Conservation (phyloP, 2,113 vertebrate genomes). For the Poeciliopsis occidentalis region DNA sequence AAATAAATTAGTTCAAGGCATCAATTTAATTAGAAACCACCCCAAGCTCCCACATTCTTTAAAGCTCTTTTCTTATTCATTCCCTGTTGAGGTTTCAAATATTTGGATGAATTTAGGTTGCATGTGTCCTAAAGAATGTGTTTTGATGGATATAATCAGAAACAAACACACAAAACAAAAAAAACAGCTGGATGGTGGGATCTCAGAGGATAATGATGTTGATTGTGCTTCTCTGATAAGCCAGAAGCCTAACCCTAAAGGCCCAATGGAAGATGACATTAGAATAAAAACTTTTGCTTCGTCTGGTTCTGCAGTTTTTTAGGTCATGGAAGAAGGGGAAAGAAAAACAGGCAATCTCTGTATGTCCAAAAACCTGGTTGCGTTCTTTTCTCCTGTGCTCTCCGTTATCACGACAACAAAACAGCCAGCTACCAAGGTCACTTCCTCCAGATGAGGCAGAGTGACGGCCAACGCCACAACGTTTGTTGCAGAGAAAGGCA, state of each 20-base stretch:
- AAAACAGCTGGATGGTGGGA: conserved; percentile 40
- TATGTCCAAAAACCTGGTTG: conserved; percentile 8
- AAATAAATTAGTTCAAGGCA: conserved; percentile 47
- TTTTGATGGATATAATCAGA: conserved; percentile 37
- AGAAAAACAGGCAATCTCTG: not conserved
- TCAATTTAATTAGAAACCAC: conserved; percentile 63
- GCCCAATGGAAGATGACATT: conserved; percentile 33
- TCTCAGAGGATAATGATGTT: conserved; percentile 19
- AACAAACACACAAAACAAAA: conserved; percentile 53
- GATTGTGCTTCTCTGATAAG: conserved; percentile 37
- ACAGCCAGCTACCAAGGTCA: conserved; percentile 69
- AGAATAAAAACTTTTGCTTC: conserved; percentile 6
- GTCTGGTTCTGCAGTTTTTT: not conserved
- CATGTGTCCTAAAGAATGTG: conserved; percentile 28
- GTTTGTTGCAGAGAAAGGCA: conserved; percentile 10
- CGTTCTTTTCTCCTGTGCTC: conserved; percentile 35
- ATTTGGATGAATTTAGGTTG: no score
- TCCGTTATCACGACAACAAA: conserved; percentile 78
- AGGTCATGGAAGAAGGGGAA: not conserved
- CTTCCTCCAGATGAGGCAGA: conserved; percentile 54
- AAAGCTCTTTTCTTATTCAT: conserved; percentile 50
- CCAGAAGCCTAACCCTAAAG: not conserved
- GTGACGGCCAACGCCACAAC: conserved; percentile 15
- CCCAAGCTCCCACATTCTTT: conserved; percentile 31
- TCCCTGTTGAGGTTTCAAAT: no score